Percentiles rank a stretch among this genome's conserved stretches.
Conservation (phyloP, 1,140 invertebrate species). For the Bombus cullumanus region DNA sequence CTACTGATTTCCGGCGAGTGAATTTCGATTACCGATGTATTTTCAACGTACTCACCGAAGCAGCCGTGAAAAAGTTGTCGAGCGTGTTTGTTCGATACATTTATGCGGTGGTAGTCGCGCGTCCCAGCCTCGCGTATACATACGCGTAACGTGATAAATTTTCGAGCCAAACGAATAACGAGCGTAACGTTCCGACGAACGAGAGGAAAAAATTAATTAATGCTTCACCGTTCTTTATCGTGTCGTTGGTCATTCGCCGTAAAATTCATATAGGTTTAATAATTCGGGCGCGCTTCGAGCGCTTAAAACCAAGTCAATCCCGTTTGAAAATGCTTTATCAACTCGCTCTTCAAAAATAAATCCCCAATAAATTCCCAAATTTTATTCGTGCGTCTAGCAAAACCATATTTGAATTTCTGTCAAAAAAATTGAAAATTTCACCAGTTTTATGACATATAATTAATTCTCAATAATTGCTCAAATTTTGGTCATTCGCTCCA, state of each 20-base stretch:
- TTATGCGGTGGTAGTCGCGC: neutral
- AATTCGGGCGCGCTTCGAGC: neutral
- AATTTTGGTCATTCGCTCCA: too few relatives aligned
- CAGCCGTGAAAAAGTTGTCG: neutral
- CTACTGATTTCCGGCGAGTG: neutral
- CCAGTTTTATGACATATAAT: neutral
- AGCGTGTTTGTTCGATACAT: neutral
- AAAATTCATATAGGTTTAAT: neutral
- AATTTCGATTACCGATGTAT: neutral
- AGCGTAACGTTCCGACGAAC: neutral
- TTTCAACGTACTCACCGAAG: neutral
- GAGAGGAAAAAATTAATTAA: neutral
- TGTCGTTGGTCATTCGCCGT: neutral
- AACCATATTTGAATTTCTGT: neutral
- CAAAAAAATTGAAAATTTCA: neutral
- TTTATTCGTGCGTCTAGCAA: neutral
- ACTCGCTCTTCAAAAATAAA: neutral
- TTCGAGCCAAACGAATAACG: neutral
- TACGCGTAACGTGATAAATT: neutral
- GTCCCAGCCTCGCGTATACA: neutral
- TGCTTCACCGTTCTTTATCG: neutral
- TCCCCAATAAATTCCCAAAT: neutral
- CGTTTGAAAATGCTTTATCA: neutral
- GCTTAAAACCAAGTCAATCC: neutral
- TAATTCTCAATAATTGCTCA: neutral